Percentiles rank a stretch among this genome's conserved stretches.
phyloP scores from a whole-genome alignment of 2,797 vertebrate genomes.

The Poeciliopsis paucimaculata region DNA sequence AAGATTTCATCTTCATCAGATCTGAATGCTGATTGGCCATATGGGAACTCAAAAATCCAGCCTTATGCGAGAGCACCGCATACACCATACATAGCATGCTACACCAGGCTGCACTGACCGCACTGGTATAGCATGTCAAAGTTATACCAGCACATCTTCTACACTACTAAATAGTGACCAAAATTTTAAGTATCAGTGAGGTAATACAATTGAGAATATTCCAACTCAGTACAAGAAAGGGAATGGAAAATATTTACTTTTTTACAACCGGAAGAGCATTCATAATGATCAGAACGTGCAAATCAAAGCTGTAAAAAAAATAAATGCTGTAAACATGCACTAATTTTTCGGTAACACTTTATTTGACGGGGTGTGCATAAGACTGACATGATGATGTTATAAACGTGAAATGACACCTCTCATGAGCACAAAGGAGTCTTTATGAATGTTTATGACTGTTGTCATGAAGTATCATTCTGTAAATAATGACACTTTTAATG shows the following conservation, averaged over 20 bases:
- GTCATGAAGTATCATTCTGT: too few relatives aligned
- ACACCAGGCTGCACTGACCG: background rate
- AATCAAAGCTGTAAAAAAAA: background rate
- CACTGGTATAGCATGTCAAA: background rate
- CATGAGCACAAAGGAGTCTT: too few relatives aligned
- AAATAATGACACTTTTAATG: too few relatives aligned
- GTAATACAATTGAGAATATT: background rate
- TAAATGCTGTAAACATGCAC: too few relatives aligned
- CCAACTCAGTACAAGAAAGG: background rate
- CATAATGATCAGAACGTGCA: background rate
- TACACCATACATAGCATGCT: background rate
- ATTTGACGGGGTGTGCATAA: too few relatives aligned
- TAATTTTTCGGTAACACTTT: too few relatives aligned
- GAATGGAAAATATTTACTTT: background rate
- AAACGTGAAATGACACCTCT: too few relatives aligned
- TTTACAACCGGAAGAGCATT: background rate
- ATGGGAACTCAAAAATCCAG: background rate
- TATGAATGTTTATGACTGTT: too few relatives aligned
- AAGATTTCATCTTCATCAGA: background rate
- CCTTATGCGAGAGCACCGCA: background rate
- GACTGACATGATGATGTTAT: too few relatives aligned
- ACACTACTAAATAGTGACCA: background rate
- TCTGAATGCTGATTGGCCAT: background rate
- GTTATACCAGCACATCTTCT: background rate
- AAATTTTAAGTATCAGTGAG: background rate